Base-by-base conservation (phyloP, 1,140 invertebrate species). In the Bactericera cockerelli region DNA sequence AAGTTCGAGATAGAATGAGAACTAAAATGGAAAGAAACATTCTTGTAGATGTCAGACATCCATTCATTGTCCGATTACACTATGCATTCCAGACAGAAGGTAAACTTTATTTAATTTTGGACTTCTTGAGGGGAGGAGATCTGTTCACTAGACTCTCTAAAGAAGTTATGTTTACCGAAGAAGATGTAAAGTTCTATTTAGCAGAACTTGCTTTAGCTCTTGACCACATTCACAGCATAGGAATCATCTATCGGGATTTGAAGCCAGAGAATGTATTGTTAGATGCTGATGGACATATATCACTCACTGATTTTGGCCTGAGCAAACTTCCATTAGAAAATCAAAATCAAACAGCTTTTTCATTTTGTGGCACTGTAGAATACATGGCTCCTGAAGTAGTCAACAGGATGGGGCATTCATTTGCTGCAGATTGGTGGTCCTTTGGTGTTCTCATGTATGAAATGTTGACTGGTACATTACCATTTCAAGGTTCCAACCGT, bases 21-120 rank as follows among this genome's bases (percentile, higher is more conserved):
- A 98, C 94, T 55, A 99, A 98, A 79, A 88, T 97, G 84, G 96
- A 99, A 71, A 76, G 96, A 66, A 96, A 99, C 73, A 99, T 99
- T 70, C 75, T 99, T 61, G 95, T 96, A 0, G 94, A 99, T 74
- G 93, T 99, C 59, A 86, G 89, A 24, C 95, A 99, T 77, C 93
- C 96, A 22, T 99, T 99, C 75, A 97, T 99, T 65, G 96, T 99
- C 11, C 86, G 89, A 69, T 75, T 99, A 58, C 93, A 98, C 72
- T 99, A 98, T 78, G 94, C 96, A 64, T 99, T 99, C 75, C 96
- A 99, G 78, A 99, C 95, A 1, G 93, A 98, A 70, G 96, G 96
- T 57, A 99, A 99, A 79, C 75, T 99, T 33, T 99, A 99, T 75
- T 79, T 99, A 64, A 98, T 99, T 68, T 77, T 99, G 63, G 94